phyloP scores from a whole-genome alignment of 2,113 vertebrate species.

The Callocephalon fimbriatum region DNA sequence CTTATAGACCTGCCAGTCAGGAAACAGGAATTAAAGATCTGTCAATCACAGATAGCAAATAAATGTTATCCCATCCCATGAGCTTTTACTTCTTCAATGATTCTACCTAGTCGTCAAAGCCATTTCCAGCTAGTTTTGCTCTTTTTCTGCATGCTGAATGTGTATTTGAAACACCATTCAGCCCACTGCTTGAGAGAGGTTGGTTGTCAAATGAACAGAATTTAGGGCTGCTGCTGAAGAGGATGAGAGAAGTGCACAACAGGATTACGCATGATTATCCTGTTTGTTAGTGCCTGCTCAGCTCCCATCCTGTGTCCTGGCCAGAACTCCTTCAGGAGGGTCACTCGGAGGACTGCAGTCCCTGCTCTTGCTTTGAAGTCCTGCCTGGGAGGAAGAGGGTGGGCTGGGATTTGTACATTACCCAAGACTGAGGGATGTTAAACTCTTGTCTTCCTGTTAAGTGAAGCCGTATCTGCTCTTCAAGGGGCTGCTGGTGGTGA shows the following conservation, averaged over 20 bases:
- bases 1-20: conserved; percentile 5
- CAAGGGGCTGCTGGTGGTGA: background rate
- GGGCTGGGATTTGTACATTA: background rate
- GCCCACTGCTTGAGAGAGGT: background rate
- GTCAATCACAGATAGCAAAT: conserved; percentile 22
- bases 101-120: background rate
- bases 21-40: conserved; percentile 55
- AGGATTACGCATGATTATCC: conserved; percentile 13
- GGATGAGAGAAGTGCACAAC: background rate
- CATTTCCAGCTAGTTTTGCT: conserved; percentile 6
- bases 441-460: background rate
- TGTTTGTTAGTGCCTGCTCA: background rate
- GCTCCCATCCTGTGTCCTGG: conserved; percentile 2
- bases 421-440: background rate
- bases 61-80: background rate
- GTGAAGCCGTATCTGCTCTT: background rate
- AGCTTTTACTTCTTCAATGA: background rate
- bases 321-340: background rate
- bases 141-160: background rate
- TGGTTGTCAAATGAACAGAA: accelerated
- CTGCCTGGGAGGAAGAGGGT: background rate
- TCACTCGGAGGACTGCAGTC: background rate
- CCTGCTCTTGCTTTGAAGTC: conserved; percentile 15
- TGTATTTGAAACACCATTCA: background rate
- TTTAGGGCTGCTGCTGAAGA: background rate